Evolutionary conservation across 2,888 invertebrate species (phyloP), one percentile per base, ranked within the genome.

Genomic region (Phymatocera aterrima): DNA sequence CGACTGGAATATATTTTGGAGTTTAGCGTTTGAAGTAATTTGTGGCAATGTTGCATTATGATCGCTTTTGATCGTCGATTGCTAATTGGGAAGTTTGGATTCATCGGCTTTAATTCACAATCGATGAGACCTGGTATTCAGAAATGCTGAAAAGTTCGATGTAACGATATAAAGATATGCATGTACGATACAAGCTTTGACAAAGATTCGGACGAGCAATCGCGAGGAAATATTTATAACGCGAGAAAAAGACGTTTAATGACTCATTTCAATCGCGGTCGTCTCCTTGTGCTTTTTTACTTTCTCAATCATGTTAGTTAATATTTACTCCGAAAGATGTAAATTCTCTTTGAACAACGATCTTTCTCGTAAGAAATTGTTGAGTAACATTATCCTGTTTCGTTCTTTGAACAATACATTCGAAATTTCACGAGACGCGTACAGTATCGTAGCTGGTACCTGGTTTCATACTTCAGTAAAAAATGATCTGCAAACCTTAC

Each of bases 181-280:
- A n/a, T n/a, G n/a, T n/a, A n/a, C n/a, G n/a, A 57, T 10, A 28
- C 28, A 12, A 57, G 24, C 8, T 37, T 34, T 34, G 64, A n/a
- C n/a, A n/a, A n/a, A 64, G 37, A 37, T 68, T 68, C 28, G 1
- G 12, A 12, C 21, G 10, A 12, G 15, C 8, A 5, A 15, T 46
- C 28, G 5, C 21, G 15, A 10, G 5, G 40, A 1, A 46, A 28
- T 12, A 46, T 68, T 28, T 3, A 31, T 61, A 18, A 46, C 12
- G 28, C 46, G 21, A 15, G n/a, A 68, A 46, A 43, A n/a, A n/a
- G n/a, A n/a, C n/a, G 6, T 68, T 43, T 24, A 28, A 68, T 46
- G 24, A 46, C 24, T 68, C 43, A 68, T 68, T 43, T 46, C 24
- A 28, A 68, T 68, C 24, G 24, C 68, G 12, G 43, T 68, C 15